Percentiles rank a stretch among this genome's conserved stretches.
Conservation (phyloP, 2,888 invertebrate species). For the Lasioglossum pauxillum region DNA sequence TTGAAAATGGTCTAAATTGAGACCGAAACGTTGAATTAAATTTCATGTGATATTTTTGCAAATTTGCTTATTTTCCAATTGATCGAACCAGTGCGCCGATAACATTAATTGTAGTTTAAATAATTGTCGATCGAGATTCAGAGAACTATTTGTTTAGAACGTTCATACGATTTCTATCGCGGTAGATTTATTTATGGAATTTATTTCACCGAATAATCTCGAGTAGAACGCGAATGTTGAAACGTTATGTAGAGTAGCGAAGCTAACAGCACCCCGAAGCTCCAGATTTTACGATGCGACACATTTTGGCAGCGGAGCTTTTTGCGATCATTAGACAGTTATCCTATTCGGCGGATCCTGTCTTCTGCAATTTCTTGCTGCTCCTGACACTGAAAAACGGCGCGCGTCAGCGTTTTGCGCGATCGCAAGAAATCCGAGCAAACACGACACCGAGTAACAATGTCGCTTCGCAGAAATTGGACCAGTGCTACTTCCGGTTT, state of each 20-base stretch:
- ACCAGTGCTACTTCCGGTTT: constrained; percentile 1
- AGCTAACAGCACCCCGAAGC: not conserved
- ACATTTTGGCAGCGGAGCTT: not conserved
- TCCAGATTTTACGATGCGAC: not conserved
- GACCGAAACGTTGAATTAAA: no score
- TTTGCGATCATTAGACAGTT: constrained; percentile 24
- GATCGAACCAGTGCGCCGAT: no score
- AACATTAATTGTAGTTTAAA: no score
- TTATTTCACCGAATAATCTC: not conserved
- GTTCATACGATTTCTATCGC: not conserved
- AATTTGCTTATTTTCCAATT: no score
- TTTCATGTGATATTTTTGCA: no score
- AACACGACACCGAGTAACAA: constrained; percentile 13
- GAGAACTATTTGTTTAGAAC: not conserved
- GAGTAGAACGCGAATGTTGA: not conserved
- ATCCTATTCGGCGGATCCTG: constrained; percentile 20
- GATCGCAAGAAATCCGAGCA: constrained; percentile 12
- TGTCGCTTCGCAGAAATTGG: not conserved
- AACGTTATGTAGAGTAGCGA: not conserved
- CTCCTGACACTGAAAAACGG: constrained; percentile 16
- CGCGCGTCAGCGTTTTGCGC: constrained; percentile 15
- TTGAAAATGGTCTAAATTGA: no score
- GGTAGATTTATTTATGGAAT: not conserved
- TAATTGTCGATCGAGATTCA: no score
- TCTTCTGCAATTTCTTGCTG: constrained; percentile 18